phyloP scores from a whole-genome alignment of 2,888 invertebrate species.

The Drosophila imparisetae region DNA sequence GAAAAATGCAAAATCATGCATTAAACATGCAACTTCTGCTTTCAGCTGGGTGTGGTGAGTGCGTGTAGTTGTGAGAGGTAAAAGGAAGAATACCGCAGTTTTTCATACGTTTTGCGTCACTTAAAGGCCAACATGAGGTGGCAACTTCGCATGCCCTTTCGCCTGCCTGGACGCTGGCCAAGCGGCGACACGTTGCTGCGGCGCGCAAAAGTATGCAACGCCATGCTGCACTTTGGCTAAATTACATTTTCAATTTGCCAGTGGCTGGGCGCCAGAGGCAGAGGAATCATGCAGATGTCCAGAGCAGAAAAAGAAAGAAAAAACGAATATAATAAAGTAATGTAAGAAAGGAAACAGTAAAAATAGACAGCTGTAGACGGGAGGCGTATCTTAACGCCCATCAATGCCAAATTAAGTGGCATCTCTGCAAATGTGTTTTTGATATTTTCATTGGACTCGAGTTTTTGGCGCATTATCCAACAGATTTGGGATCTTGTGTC shows the following conservation, averaged over 20 bases:
- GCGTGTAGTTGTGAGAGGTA: slow-evolving; percentile 19
- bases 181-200: slow-evolving; percentile 13
- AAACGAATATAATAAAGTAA: slow-evolving; percentile 33
- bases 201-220: slow-evolving; percentile 58
- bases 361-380: slow-evolving; percentile 17
- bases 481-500: slow-evolving; percentile 50
- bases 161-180: slow-evolving; percentile 62
- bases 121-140: slow-evolving; percentile 44
- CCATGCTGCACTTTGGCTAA: slow-evolving; percentile 73
- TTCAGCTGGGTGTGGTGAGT: slow-evolving; percentile 1
- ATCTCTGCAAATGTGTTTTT: slow-evolving; percentile 66
- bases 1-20: slow-evolving; percentile 60
- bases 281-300: slow-evolving; percentile 46
- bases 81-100: slow-evolving; percentile 39
- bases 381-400: slow-evolving; percentile 31
- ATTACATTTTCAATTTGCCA: slow-evolving; percentile 79
- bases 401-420: slow-evolving; percentile 59
- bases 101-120: slow-evolving; percentile 65
- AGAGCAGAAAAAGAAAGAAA: slow-evolving; percentile 4
- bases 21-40: slow-evolving; percentile 56
- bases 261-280: slow-evolving; percentile 41
- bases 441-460: slow-evolving; percentile 63
- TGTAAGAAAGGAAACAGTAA: slow-evolving; percentile 5
- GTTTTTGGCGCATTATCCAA: slow-evolving; percentile 55
- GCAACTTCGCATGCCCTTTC: slow-evolving; percentile 40